Evolutionary conservation across 1,140 invertebrate species (phyloP), one percentile per base, ranked within the genome.

Genomic region (Drosophila fuyamai): DNA sequence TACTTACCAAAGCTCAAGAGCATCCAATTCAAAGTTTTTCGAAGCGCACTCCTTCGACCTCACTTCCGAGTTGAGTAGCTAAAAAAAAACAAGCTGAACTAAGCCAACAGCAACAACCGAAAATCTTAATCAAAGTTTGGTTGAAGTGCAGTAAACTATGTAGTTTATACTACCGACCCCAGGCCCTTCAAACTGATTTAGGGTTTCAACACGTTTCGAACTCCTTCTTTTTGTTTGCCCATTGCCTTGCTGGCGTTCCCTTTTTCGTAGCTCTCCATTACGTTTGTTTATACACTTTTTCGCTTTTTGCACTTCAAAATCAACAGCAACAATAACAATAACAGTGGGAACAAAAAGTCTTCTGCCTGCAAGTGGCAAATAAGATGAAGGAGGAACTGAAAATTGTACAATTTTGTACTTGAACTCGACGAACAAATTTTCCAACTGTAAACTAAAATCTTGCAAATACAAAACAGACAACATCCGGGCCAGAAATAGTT

Each of bases 81-180:
- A 29, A 29, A 43, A 71, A 70, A 79, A 72, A 63, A 58, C 58
- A 76, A 70, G 44, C 51, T 36, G 40, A 18, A 29, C 41, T 29
- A 40, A 50, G 70, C 38, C 47, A 80, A 73, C 65, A 60, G 68
- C 82, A 82, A 82, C 82, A 86, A 88, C 74, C 67, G 85, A 89
- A 88, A 88, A 88, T 89, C 84, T 88, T 88, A 88, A 88, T 88
- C 84, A 88, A 88, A 88, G 84, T 88, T 88, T 84, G 63, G 83
- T 74, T 71, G 63, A 89, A 88, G 83, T 88, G 80, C 83, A 89
- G 84, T 89, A 89, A 88, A 89, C 79, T 88, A 83, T 84, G 76
- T 89, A 83, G 83, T 83, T 80, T 79, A 76, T 86, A 76, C 48
- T 56, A 38, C 57, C 60, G 38, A 48, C 55, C 43, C 38, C 62